Conservation (phyloP, 1,140 invertebrate genomes). For the Solen grandis region DNA sequence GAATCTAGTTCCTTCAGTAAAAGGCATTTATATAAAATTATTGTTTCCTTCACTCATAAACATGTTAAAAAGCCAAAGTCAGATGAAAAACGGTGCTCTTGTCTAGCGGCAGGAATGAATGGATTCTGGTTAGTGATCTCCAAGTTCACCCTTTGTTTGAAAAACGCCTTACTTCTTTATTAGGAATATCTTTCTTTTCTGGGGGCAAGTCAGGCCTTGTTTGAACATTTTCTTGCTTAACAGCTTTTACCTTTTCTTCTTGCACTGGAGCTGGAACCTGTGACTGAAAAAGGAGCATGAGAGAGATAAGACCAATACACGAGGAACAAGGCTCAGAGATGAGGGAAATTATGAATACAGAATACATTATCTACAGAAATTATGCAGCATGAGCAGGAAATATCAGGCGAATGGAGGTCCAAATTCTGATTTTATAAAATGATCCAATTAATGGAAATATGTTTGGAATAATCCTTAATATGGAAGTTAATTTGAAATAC, state of each 20-base stretch:
- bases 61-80: too few relatives aligned
- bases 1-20: too few relatives aligned
- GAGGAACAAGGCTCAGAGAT: neutral
- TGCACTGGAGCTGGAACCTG: constrained; percentile 34
- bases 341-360: neutral
- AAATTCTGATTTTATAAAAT: neutral
- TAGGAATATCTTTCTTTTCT: neutral
- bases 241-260: constrained; percentile 59
- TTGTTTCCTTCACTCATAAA: too few relatives aligned
- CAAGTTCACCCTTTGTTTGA: too few relatives aligned
- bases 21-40: too few relatives aligned
- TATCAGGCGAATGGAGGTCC: neutral
- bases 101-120: too few relatives aligned
- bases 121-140: too few relatives aligned
- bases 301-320: neutral
- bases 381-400: neutral
- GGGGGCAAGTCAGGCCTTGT: constrained; percentile 17
- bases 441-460: neutral
- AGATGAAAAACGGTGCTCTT: too few relatives aligned
- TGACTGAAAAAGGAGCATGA: constrained; percentile 24
- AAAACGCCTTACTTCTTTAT: too few relatives aligned
- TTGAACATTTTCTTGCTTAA: constrained; percentile 45
- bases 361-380: neutral
- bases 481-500: too few relatives aligned
- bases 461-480: neutral